Percentiles rank a stretch among this genome's conserved stretches.
These are phyloP conservation scores for Hermaeophaga mercurialis DNA, from an alignment of 2,888 invertebrate genomes.

Conservation along the genomic window DNA sequence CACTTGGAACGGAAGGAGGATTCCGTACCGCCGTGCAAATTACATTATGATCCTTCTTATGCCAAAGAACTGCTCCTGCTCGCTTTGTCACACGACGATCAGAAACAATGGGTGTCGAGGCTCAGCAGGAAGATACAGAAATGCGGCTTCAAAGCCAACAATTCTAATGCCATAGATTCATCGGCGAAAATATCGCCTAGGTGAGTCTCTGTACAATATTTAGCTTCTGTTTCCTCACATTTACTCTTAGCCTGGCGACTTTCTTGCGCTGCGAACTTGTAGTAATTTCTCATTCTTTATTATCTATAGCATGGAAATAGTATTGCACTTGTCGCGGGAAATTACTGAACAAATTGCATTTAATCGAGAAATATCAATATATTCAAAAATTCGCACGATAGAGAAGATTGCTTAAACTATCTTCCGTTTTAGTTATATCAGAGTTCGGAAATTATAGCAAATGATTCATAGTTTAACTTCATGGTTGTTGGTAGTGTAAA, in stretches of 20 bases:
- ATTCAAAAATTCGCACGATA: too few species aligned
- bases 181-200: slow-evolving; percentile 74
- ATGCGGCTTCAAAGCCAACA: slow-evolving; percentile 88
- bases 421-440: too few species aligned
- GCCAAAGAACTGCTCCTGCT: slow-evolving; percentile 93
- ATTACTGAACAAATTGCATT: too few species aligned
- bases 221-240: neutral
- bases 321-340: neutral
- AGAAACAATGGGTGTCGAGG: slow-evolving; percentile 91
- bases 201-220: slow-evolving; percentile 58
- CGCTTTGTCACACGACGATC: slow-evolving; percentile 84
- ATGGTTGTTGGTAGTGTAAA: too few species aligned
- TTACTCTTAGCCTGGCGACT: neutral
- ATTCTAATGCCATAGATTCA: slow-evolving; percentile 65
- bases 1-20: slow-evolving; percentile 87
- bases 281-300: neutral
- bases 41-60: slow-evolving; percentile 91
- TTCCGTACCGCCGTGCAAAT: slow-evolving; percentile 91
- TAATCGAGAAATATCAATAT: too few species aligned
- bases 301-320: neutral
- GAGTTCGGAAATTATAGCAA: too few species aligned
- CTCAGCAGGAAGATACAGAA: slow-evolving; percentile 92
- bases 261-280: neutral
- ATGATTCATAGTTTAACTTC: too few species aligned
- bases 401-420: too few species aligned